Evolutionary conservation across 2,113 vertebrate genomes (phyloP).

Genomic region (Hystrix brachyura): DNA sequence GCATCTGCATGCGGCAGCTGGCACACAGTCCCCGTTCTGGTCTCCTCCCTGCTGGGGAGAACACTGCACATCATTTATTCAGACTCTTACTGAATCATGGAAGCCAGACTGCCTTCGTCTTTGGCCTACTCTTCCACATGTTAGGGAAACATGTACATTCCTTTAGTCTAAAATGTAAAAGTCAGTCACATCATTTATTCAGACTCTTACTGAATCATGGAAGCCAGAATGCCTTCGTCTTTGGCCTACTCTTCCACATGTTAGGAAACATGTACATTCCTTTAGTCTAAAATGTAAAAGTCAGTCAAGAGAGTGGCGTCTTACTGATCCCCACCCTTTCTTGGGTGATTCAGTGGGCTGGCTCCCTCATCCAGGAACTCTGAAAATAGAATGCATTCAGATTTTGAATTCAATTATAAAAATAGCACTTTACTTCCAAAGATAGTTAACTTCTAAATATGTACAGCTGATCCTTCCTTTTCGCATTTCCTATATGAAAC

Average conservation of each 20-base stretch:
- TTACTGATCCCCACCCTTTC: neutral
- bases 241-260: neutral
- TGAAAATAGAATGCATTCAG: neutral
- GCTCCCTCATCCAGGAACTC: neutral
- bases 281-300: constrained; percentile 3
- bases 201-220: neutral
- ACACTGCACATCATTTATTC: neutral
- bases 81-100: neutral
- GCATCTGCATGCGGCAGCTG: neutral
- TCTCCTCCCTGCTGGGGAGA: neutral
- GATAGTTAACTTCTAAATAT: constrained; percentile 26
- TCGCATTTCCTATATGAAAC: neutral
- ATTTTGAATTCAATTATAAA: constrained; percentile 60
- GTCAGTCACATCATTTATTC: neutral
- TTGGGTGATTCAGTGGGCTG: neutral
- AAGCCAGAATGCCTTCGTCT: neutral
- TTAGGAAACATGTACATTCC: neutral
- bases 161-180: constrained; percentile 1
- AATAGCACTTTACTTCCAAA: constrained; percentile 21
- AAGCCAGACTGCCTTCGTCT: neutral
- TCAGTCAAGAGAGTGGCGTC: neutral
- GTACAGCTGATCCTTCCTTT: neutral
- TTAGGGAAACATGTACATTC: neutral
- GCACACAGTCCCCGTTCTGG: neutral
- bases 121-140: neutral